Evolutionary conservation across 2,888 invertebrate species (phyloP), one percentile per base, ranked within the genome.

Genomic region (Hylaea fasciaria): DNA sequence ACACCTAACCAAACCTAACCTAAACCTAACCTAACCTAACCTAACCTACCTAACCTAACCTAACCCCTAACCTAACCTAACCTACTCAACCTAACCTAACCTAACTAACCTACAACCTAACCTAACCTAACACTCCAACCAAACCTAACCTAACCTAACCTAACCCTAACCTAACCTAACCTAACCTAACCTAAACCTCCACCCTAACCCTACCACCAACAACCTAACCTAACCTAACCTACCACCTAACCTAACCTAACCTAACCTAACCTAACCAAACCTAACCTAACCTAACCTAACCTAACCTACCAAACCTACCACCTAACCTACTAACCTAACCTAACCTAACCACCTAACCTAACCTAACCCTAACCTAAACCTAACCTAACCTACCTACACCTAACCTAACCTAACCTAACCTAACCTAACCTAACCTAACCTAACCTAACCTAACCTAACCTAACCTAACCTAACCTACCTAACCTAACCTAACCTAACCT

Each of bases 381-480:
- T 35, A 35, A 35, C 35, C 35, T 22, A 22, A 22, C 22, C 22
- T 22, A 22, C 22, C 22, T 22, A 22, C n/a, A 22, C 22, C 22
- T 35, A 35, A 35, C 35, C 35, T 35, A 35, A 67, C 62, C 65
- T 63, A 62, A 67, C 65, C 64, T 63, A 65, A 68, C 65, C 67
- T 63, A 65, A 64, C 63, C 67, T 64, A 65, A 64, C 64, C 63
- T 62, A 65, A 63, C 64, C 65, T 62, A 67, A 64, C 35, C 35
- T 35, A 35, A 35, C 35, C 35, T 35, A 35, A 35, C 35, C 35
- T 35, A 35, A 35, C 35, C 67, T 55, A 61, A 64, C 64, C 64
- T 58, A 62, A 62, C 54, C 54, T 35, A 35, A 35, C 35, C 35
- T 35, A 35, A 35, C 35, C 35, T 35, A 35, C 35, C 2, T 8